Percentiles rank a stretch among this genome's conserved stretches.
phyloP scores from a whole-genome alignment of 2,113 vertebrate genomes.

The Ancistrus triradiatus region DNA sequence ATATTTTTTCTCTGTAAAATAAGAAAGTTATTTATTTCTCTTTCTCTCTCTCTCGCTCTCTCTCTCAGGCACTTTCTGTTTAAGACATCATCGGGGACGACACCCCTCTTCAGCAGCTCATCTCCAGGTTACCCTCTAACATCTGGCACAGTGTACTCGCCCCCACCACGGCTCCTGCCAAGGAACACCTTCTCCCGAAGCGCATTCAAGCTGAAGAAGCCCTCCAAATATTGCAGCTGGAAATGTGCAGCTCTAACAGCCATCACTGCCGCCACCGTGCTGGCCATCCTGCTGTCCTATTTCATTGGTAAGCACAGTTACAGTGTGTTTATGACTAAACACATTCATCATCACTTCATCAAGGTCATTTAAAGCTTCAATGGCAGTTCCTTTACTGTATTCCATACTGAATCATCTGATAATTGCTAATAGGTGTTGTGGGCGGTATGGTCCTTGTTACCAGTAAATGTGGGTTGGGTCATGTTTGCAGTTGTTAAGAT shows the following conservation, averaged over 20 bases:
- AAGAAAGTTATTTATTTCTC: neutral
- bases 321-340: neutral
- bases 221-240: constrained; percentile 99
- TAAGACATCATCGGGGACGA: constrained; percentile 97
- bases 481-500: too few species aligned
- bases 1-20: constrained; percentile 1
- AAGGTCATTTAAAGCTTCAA: neutral
- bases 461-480: too few species aligned
- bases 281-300: constrained; percentile 93
- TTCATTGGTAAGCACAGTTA: constrained; percentile 84
- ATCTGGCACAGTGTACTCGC: constrained; percentile 96
- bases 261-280: constrained; percentile 86
- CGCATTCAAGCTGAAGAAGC: constrained; percentile 98
- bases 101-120: constrained; percentile 96
- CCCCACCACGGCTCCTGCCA: constrained; percentile 91
- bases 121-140: constrained; percentile 95
- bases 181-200: constrained; percentile 97
- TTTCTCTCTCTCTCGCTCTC: neutral
- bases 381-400: too few species aligned
- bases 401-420: too few species aligned
- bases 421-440: too few species aligned
- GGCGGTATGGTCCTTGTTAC: too few species aligned
- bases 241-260: constrained; percentile 95
- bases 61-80: constrained; percentile 94
- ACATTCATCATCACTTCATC: neutral